Base-by-base conservation (phyloP, 2,888 invertebrate species). In the Plebejus melissa region DNA sequence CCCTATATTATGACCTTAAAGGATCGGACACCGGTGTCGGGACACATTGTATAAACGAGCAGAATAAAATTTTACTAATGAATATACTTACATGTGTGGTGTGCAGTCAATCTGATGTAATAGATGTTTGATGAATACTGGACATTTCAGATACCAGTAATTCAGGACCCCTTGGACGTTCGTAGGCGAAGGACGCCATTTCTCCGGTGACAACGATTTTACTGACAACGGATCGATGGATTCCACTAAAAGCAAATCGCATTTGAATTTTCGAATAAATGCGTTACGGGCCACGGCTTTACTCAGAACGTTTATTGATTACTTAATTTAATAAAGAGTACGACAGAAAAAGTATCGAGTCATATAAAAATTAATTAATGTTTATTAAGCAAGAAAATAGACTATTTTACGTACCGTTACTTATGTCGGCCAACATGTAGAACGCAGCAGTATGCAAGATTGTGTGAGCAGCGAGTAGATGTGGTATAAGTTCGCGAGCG, bases 71-170 rank as follows among this genome's bases (percentile, higher is more conserved):
- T 54, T 54, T 3, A 11, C 11, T 54, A 13, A 54, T 57, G 3
- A 3, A 58, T n/a, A 22, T 58, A n/a, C 22, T 86, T 76, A 93
- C 93, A 79, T 80, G 69, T 88, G 84, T n/a, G 90, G 90, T 7
- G 88, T 88, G 77, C 85, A 93, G 76, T 91, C 87, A 38, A 93
- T 76, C 36, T 79, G 80, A 74, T 88, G 81, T 76, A 94, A 76
- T 75, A 94, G 79, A 54, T 83, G 82, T 69, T 83, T 86, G 78
- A 93, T 76, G 54, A 91, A 79, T 1, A 79, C 82, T 16, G 85
- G 82, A 74, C 90, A 88, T 5, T 86, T 85, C 1, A 79, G 81
- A 74, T 83, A 81, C 90, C 91, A 93, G 81, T 89, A 86, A 16
- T 85, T 82, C 75, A 93, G 78, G 54, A 91, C 81, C 0, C 82